These are phyloP conservation scores for Rhopalosiphum maidis DNA, from an alignment of 1,140 invertebrate species.

Conservation along the genomic window DNA sequence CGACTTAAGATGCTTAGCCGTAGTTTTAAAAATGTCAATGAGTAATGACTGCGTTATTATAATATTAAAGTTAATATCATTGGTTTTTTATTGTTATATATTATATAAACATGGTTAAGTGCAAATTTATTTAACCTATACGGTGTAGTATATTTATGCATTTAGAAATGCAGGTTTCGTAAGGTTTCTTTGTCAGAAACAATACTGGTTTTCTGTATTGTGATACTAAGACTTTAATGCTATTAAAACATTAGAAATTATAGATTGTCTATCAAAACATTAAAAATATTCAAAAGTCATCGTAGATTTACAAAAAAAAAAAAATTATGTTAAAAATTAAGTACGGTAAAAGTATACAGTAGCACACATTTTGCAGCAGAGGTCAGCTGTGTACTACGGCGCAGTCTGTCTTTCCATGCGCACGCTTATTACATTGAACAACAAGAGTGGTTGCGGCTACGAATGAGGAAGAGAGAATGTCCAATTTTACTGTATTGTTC, in stretches of 20 bases:
- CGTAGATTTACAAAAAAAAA: not conserved
- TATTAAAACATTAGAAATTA: not conserved
- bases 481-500: not conserved
- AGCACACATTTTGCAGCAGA: not conserved
- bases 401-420: no score
- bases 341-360: not conserved
- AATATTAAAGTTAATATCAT: not conserved
- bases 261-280: not conserved
- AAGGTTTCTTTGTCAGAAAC: not conserved
- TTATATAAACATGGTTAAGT: not conserved
- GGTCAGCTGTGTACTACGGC: not conserved
- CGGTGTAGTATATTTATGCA: not conserved
- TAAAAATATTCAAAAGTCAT: not conserved
- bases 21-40: not conserved
- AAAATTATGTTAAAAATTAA: not conserved
- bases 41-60: no score
- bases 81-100: not conserved
- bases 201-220: not conserved
- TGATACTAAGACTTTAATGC: not conserved
- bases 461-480: not conserved
- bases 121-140: not conserved
- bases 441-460: not conserved
- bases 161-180: not conserved
- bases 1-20: not conserved
- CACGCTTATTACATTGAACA: not conserved